phyloP scores from a whole-genome alignment of 2,113 vertebrate genomes.

The Tyto alba region DNA sequence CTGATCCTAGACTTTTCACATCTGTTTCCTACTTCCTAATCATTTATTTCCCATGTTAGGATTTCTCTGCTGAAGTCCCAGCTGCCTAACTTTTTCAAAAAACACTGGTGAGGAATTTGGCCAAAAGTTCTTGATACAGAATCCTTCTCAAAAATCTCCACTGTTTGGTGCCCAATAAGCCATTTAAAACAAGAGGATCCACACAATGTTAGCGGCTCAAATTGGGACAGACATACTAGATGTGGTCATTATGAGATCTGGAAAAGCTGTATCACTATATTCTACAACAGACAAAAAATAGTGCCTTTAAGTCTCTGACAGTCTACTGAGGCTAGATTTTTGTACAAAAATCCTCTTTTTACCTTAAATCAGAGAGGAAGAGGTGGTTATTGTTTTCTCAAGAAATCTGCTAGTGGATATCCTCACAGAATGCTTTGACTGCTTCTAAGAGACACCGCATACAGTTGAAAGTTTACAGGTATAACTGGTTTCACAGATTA shows the following conservation, averaged over 20 bases:
- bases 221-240: neutral
- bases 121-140: neutral
- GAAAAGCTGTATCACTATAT: neutral
- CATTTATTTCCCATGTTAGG: neutral
- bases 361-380: neutral
- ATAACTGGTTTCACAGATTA: neutral
- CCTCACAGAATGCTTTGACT: neutral
- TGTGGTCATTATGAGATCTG: neutral
- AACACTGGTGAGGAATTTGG: neutral
- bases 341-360: neutral
- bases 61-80: neutral
- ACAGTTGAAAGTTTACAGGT: neutral
- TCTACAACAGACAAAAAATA: neutral
- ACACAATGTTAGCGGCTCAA: fast-evolving
- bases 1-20: neutral
- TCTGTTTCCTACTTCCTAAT: neutral
- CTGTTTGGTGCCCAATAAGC: too few species aligned
- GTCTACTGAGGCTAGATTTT: neutral
- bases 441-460: fast-evolving
- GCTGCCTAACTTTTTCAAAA: neutral
- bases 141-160: neutral
- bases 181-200: neutral
- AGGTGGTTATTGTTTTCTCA: neutral
- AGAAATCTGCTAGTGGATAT: neutral
- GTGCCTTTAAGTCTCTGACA: neutral